A percentile compares a stretch with the other conserved stretches of the same genome.
Evolutionary conservation across 2,113 vertebrate genomes (phyloP).

Genomic region (Willisornis vidua): DNA sequence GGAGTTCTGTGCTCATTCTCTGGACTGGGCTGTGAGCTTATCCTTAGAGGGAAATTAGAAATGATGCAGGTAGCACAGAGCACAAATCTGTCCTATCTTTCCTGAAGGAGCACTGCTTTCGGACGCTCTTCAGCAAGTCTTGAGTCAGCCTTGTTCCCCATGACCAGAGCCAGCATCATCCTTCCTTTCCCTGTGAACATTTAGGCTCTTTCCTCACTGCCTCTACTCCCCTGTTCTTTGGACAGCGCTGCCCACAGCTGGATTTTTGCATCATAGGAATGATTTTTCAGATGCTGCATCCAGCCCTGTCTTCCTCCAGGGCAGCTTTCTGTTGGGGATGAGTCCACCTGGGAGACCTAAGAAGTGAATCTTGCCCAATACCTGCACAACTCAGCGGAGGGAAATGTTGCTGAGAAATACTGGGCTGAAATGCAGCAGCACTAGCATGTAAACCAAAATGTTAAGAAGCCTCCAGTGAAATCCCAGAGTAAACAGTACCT

Average conservation of each 20-base stretch:
- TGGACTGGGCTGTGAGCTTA: background rate
- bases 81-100: background rate
- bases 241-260: background rate
- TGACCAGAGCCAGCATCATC: background rate
- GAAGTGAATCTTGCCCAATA: background rate
- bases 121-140: background rate
- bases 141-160: background rate
- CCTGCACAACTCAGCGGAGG: background rate
- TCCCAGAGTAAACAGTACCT: background rate
- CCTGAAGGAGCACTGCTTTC: background rate
- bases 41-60: background rate
- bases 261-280: background rate
- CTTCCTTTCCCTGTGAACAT: background rate
- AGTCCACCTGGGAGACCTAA: background rate
- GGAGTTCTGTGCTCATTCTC: background rate
- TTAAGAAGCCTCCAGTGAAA: background rate
- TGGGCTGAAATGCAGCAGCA: background rate
- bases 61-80: background rate
- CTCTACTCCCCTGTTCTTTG: background rate
- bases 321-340: accelerated
- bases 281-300: background rate
- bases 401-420: background rate
- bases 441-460: background rate
- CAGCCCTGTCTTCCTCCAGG: background rate
- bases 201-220: background rate